phyloP scores from a whole-genome alignment of 1,140 invertebrate genomes.

The Drosophila teissieri region DNA sequence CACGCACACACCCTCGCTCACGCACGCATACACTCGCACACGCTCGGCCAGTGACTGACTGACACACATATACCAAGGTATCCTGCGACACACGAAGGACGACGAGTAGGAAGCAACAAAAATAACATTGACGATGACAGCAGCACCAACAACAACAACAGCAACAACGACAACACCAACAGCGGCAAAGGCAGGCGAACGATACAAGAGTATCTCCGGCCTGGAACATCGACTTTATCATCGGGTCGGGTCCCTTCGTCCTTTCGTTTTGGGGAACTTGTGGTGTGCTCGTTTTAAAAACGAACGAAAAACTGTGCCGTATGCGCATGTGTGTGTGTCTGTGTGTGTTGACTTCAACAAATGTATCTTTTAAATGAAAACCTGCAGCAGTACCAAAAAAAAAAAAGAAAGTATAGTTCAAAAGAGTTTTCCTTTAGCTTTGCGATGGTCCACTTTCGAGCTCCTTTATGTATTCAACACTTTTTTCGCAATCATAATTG shows the following conservation, averaged over 20 bases:
- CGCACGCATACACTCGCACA: slow-evolving; percentile 6
- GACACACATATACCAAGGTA: slow-evolving; percentile 73
- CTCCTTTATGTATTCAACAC: slow-evolving; percentile 1
- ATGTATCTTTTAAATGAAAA: slow-evolving; percentile 54
- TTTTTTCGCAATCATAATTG: slow-evolving; percentile 23
- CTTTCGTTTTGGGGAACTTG: slow-evolving; percentile 31
- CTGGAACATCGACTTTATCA: slow-evolving; percentile 75
- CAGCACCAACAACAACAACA: neutral
- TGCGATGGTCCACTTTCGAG: slow-evolving; percentile 11
- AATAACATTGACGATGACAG: slow-evolving; percentile 77
- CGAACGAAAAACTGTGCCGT: slow-evolving; percentile 52
- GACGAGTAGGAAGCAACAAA: slow-evolving; percentile 75
- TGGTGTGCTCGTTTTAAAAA: slow-evolving; percentile 66
- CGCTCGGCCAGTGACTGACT: slow-evolving; percentile 70
- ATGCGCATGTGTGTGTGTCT: slow-evolving; percentile 29
- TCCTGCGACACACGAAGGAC: slow-evolving; percentile 40
- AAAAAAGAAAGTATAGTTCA: neutral
- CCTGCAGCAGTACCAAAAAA: slow-evolving; percentile 22
- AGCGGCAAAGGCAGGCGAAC: slow-evolving; percentile 32
- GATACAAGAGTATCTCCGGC: slow-evolving; percentile 77
- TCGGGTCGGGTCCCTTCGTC: slow-evolving; percentile 74
- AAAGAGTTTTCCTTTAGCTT: slow-evolving; percentile 2
- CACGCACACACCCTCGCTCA: slow-evolving; percentile 30
- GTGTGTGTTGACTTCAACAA: slow-evolving; percentile 26
- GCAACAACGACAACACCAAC: slow-evolving; percentile 1